Base-by-base conservation (phyloP, 1,140 invertebrate genomes). In the Phymorhynchus buccinoides region DNA sequence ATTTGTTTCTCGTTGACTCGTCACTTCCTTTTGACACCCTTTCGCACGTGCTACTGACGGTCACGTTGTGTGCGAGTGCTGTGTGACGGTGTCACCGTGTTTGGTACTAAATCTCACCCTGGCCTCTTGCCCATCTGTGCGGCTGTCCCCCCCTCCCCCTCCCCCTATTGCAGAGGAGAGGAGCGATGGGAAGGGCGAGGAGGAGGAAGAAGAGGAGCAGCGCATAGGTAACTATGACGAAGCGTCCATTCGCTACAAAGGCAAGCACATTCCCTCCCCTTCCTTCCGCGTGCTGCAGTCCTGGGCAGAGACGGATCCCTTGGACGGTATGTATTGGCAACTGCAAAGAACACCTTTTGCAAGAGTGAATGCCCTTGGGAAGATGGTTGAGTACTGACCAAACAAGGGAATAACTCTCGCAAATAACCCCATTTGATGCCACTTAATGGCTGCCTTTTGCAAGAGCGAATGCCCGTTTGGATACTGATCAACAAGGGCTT, bases 251-350 rank as follows among this genome's bases (percentile, higher is more conserved):
- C 86, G 93, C 90, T 97, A 97, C 90, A 96, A 94, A 84, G 97
- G 97, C 84, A 96, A 96, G 90, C 95, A 96, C 88, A 97, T 97
- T 92, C 97, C 97, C 73, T 97, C 96, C 86, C 95, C 96, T 91
- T 97, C 96, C 32, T 97, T 97, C 92, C 95, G 95, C 92, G 96
- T 97, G 91, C 93, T 97, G 56, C 96, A 97, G 82, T 87, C 88
- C 48, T 91, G 90, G 87, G 91, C 91, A 2, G 89, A 90, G 56
- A 84, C 84, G 62, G 86, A 87, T 30, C 83, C 83, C 18, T 68
- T 86, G 48, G 80, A 85, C 37, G 35, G 75, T 85, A 82, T 52
- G 82, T 84, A 84, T 14, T 27, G n/a, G n/a, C n/a, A n/a, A n/a
- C n/a, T n/a, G n/a, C n/a, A n/a, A n/a, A n/a, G n/a, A n/a, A n/a